Conservation (phyloP, 2,797 vertebrate genomes). For the Chromobotia macracanthus region DNA sequence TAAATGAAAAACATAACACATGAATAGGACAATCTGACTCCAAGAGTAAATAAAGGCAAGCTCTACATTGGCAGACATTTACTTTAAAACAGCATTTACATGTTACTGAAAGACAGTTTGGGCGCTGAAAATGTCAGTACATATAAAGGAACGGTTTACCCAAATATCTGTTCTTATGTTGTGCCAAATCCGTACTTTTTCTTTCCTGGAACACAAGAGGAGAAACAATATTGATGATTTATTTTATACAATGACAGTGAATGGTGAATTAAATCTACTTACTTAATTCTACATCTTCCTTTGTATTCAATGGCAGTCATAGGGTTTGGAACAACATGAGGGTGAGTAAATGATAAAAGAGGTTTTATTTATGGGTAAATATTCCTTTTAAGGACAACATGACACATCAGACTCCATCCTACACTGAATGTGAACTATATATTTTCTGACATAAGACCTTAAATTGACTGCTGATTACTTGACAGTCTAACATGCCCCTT, state of each 20-base stretch:
- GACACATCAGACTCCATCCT: neutral
- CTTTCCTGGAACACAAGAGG: no score
- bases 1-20: slow-evolving; percentile 12
- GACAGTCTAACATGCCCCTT: neutral
- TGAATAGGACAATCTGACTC: neutral
- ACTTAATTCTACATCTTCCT: no score
- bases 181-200: no score
- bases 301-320: no score
- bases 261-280: no score
- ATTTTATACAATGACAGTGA: no score
- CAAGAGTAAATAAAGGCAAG: neutral
- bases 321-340: no score
- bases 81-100: neutral
- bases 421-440: no score
- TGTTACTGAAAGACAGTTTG: neutral
- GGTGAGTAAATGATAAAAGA: neutral
- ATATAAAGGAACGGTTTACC: neutral
- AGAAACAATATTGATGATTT: no score
- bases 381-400: neutral
- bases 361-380: neutral
- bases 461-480: neutral
- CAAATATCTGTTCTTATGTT: neutral
- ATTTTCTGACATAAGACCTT: neutral
- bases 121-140: neutral
- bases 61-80: neutral